Percentiles rank a stretch among this genome's conserved stretches.
phyloP scores from a whole-genome alignment of 2,888 invertebrate species.

The Erannis defoliaria region DNA sequence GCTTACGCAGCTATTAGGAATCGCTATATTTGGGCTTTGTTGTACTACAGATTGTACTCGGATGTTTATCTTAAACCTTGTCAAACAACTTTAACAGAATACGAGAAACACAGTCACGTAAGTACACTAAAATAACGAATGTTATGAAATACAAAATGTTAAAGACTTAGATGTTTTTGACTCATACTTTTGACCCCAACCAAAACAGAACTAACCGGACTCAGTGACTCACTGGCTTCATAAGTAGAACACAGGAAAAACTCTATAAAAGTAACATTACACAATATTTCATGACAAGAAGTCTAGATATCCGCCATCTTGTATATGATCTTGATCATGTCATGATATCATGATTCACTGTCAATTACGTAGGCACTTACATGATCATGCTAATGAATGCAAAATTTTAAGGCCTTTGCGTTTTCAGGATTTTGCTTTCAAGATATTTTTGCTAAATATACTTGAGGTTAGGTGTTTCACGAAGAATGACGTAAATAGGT shows the following conservation, averaged over 20 bases:
- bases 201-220: slow-evolving; percentile 5
- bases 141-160: background rate
- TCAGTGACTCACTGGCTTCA: slow-evolving; percentile 4
- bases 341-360: slow-evolving; percentile 56
- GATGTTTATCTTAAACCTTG: slow-evolving; percentile 21
- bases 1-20: slow-evolving; percentile 50
- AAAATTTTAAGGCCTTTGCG: slow-evolving; percentile 48
- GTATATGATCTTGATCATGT: slow-evolving; percentile 23
- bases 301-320: slow-evolving; percentile 49
- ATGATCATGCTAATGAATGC: slow-evolving; percentile 59
- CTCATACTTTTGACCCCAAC: background rate
- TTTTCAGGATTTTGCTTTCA: slow-evolving; percentile 21
- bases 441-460: background rate
- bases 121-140: slow-evolving; percentile 3
- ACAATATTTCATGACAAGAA: slow-evolving; percentile 27
- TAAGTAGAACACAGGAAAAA: slow-evolving; percentile 4
- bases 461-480: slow-evolving; percentile 5
- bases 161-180: background rate
- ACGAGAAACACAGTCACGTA: slow-evolving; percentile 4
- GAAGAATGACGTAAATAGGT: background rate
- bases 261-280: slow-evolving; percentile 12
- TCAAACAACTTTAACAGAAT: slow-evolving; percentile 5
- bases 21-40: slow-evolving; percentile 29
- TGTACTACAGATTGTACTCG: slow-evolving; percentile 31
- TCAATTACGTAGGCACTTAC: slow-evolving; percentile 52